Conservation (phyloP, 2,888 invertebrate species). For the Nasonia oneida region DNA sequence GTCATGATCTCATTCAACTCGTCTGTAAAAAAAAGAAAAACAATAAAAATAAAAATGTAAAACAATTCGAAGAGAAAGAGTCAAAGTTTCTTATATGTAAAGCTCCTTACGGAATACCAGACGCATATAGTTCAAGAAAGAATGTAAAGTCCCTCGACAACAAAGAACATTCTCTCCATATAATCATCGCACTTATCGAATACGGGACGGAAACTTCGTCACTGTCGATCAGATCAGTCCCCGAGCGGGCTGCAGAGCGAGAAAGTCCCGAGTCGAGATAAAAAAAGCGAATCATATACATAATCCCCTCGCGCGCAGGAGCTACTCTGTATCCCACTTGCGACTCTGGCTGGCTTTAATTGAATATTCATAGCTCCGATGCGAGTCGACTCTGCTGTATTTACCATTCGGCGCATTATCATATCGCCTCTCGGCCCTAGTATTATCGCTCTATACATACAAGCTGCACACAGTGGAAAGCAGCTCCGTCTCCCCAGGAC, state of each 20-base stretch:
- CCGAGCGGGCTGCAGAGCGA: background rate
- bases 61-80: background rate
- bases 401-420: slow-evolving; percentile 66
- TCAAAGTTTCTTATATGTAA: background rate
- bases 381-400: slow-evolving; percentile 47
- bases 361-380: slow-evolving; percentile 68
- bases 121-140: background rate
- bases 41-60: background rate
- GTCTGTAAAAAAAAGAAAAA: background rate
- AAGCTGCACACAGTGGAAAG: background rate
- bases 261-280: no score
- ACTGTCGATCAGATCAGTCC: background rate
- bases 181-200: background rate
- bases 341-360: slow-evolving; percentile 41
- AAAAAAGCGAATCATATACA: background rate
- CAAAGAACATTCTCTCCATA: background rate
- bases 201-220: background rate
- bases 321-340: background rate
- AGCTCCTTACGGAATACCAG: background rate
- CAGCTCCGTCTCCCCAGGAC: background rate
- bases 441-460: background rate
- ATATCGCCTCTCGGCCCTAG: slow-evolving; percentile 52
- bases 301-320: slow-evolving; percentile 6
- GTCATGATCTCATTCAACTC: background rate
- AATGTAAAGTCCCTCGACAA: background rate